Conservation (phyloP, 2,113 vertebrate genomes). For the Capra hircus region DNA sequence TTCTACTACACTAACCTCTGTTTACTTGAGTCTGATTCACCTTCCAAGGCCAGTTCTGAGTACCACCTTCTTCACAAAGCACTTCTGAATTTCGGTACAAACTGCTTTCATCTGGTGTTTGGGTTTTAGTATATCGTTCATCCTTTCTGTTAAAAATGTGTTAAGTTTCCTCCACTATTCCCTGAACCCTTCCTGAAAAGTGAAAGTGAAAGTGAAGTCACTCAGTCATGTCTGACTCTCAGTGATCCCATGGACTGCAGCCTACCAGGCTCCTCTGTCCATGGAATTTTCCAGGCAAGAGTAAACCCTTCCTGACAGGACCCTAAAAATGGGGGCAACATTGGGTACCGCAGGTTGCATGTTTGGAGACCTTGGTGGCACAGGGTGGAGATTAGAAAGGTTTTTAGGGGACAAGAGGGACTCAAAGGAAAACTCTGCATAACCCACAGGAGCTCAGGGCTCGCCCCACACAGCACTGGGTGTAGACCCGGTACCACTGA, state of each 20-base stretch:
- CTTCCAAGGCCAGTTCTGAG: not conserved
- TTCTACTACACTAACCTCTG: too few relatives aligned
- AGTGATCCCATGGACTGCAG: too few relatives aligned
- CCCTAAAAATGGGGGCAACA: not conserved
- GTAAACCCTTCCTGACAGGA: not conserved
- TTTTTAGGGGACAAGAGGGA: not conserved
- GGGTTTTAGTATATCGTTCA: not conserved
- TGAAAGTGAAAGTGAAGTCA: too few relatives aligned
- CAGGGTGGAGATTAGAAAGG: not conserved
- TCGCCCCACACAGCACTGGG: not conserved
- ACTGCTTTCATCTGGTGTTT: not conserved
- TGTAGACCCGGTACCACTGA: not conserved
- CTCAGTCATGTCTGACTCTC: too few relatives aligned
- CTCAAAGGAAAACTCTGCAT: not conserved
- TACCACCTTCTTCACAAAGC: not conserved
- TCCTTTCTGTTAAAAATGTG: not conserved
- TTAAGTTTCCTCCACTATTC: not conserved
- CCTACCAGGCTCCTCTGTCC: too few relatives aligned
- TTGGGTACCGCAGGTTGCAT: rapidly evolving
- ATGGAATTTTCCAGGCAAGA: too few relatives aligned
- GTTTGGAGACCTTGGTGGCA: not conserved
- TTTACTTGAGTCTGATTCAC: not conserved
- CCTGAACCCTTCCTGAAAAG: not conserved
- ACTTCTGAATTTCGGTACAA: not conserved
- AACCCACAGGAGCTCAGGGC: not conserved